These are phyloP conservation scores for Hylaeus anthracinus DNA, from an alignment of 1,140 invertebrate genomes.

Conservation along the genomic window DNA sequence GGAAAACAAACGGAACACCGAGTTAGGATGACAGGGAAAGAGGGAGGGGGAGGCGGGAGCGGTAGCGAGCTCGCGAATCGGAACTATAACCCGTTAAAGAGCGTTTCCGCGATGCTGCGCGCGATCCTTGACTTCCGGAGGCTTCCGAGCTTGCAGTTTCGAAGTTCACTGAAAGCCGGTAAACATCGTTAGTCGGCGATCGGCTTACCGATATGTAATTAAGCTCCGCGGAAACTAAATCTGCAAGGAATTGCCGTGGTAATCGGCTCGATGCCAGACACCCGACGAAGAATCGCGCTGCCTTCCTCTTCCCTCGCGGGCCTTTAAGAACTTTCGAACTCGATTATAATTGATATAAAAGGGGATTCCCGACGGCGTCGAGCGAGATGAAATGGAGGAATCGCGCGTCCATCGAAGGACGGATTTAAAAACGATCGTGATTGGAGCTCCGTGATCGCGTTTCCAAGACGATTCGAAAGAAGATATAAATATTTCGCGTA, in stretches of 20 bases:
- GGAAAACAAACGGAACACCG: conserved; percentile 13
- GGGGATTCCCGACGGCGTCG: neutral
- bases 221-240: conserved; percentile 48
- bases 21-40: neutral
- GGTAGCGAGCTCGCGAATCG: neutral
- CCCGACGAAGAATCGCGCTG: conserved; percentile 20
- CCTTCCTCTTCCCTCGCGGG: neutral
- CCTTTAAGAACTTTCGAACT: conserved; percentile 1
- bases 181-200: conserved; percentile 62
- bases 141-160: conserved; percentile 31
- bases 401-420: neutral
- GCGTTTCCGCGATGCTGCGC: conserved; percentile 24
- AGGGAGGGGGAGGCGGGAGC: too few relatives aligned
- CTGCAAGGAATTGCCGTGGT: conserved; percentile 24
- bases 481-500: neutral
- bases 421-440: neutral
- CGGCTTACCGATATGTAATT: conserved; percentile 60
- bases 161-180: conserved; percentile 53
- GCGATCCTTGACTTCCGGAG: conserved; percentile 33
- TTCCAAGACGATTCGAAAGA: too few relatives aligned
- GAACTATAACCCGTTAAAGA: conserved; percentile 33
- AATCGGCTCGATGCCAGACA: conserved; percentile 43
- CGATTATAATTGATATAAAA: conserved; percentile 9
- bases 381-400: neutral
- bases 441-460: neutral